phyloP scores from a whole-genome alignment of 1,140 invertebrate genomes.

The Armadillidium nasatum region DNA sequence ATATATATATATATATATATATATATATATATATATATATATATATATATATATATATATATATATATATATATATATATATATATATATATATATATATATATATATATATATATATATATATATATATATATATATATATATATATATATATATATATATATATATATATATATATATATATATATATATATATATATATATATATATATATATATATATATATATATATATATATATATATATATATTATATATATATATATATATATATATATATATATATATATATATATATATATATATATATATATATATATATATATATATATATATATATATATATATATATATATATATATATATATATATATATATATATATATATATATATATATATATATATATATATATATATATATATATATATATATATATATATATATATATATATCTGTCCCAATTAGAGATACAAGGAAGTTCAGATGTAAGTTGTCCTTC shows the following conservation, averaged over 20 bases:
- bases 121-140: too few relatives aligned
- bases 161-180: conserved; percentile 6
- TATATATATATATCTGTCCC: not conserved
- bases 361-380: conserved; percentile 6
- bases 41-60: conserved; percentile 1
- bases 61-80: not conserved
- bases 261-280: not conserved
- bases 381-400: not conserved
- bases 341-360: conserved; percentile 6
- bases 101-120: not conserved
- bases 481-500: not conserved
- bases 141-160: too few relatives aligned
- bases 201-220: not conserved
- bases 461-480: too few relatives aligned
- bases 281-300: conserved; percentile 6
- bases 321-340: conserved; percentile 2
- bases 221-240: not conserved
- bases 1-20: not conserved
- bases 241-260: conserved; percentile 1
- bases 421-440: conserved; percentile 6
- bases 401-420: conserved; percentile 2
- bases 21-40: not conserved
- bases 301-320: not conserved
- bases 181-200: not conserved
- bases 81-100: not conserved